Base-by-base conservation (phyloP, 2,888 invertebrate genomes). In the Chymomyza procnemis region DNA sequence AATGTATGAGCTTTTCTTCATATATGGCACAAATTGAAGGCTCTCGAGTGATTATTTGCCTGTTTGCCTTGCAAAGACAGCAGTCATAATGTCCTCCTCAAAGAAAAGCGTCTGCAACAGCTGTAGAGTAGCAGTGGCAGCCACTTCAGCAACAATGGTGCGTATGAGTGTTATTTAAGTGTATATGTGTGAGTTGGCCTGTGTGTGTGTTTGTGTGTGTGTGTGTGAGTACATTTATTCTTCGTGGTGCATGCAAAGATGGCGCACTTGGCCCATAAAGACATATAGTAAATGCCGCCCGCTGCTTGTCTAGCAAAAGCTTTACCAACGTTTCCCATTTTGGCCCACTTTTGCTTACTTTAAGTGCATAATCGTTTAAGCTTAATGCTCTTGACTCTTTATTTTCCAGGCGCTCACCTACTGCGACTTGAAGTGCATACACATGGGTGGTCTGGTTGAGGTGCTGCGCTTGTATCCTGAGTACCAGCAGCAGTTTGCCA, bases 381-480 rank as follows among this genome's bases (percentile, higher is more conserved):
- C 64, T 67, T 62, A 69, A 71, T 61, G 64, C 67, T 67, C 70
- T 67, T 67, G 62, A 55, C 63, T 64, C 19, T 18, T 41, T 46
- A 16, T 22, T 62, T 78, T 68, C 5, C 92, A 95, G 92, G 98
- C 98, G 47, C 93, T 98, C 63, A 98, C 98, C 54, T 98, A 98
- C 92, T 98, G 98, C 91, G 98, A 98, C 92, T 93, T 98, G 68
- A 98, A 98, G 92, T 97, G 97, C 91, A 96, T 98, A 78, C 95
- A 97, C 91, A 96, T 97, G 93, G 95, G 94, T 73, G 97, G 98
- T 1, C 92, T 98, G 59, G 95, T 97, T 14, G 97, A 97, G 80
- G 97, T 97, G 0, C 92, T 98, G 16, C 93, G 96, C 2, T 92
- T 98, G 0, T 98, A 98, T 90, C 97, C 98, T 0, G 98, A 98